A percentile compares a stretch with the other conserved stretches of the same genome.
Evolutionary conservation across 2,888 invertebrate genomes (phyloP).

Genomic region (Ditula angustiorana): DNA sequence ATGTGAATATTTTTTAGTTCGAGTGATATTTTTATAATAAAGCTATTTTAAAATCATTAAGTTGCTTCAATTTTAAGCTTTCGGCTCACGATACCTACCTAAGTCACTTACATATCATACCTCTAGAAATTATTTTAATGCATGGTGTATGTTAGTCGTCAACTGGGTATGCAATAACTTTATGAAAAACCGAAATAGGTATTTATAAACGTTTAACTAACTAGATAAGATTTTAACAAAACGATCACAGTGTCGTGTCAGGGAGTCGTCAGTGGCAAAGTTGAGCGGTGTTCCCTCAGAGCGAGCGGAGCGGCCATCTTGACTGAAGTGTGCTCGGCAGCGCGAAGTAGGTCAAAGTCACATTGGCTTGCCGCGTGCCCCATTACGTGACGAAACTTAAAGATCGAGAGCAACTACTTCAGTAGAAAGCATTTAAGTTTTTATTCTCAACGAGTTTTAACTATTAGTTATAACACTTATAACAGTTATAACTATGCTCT

Average conservation of each 20-base stretch:
- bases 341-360: constrained; percentile 76
- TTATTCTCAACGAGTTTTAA: not conserved
- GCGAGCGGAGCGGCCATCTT: constrained; percentile 70
- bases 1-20: too few relatives aligned
- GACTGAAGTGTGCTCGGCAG: constrained; percentile 57
- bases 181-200: not conserved
- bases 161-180: too few relatives aligned
- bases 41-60: not conserved
- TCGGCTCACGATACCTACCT: too few relatives aligned
- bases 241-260: not conserved
- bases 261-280: not conserved
- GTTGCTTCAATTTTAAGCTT: not conserved
- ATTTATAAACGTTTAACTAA: not conserved
- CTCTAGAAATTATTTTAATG: too few relatives aligned
- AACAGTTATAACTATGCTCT: not conserved
- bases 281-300: constrained; percentile 52
- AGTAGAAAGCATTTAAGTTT: constrained; percentile 36
- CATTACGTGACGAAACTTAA: constrained; percentile 51
- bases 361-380: constrained; percentile 59
- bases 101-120: too few relatives aligned
- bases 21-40: not conserved
- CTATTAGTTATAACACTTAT: too few relatives aligned
- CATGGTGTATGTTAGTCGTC: too few relatives aligned
- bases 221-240: not conserved
- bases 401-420: constrained; percentile 4